Conservation (phyloP, 1,140 invertebrate species). For the Nixonia krombeini region DNA sequence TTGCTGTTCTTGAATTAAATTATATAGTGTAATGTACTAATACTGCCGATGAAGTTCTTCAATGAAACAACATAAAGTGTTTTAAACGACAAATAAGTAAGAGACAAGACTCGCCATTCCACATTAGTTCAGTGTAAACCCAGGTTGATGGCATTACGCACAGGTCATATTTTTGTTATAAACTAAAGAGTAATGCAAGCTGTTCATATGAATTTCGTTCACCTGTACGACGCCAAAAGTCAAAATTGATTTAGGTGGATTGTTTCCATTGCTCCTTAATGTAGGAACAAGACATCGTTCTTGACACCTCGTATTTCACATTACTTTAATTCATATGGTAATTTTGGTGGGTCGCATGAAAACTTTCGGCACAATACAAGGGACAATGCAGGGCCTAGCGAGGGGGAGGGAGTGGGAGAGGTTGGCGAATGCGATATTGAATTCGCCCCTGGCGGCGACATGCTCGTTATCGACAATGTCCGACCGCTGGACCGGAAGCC, state of each 20-base stretch:
- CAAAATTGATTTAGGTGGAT: too few species aligned
- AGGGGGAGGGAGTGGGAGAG: conserved; percentile 12
- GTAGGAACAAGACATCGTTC: conserved; percentile 20
- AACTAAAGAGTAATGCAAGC: too few species aligned
- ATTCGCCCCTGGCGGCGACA: conserved; percentile 57
- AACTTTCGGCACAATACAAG: conserved; percentile 67
- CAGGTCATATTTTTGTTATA: too few species aligned
- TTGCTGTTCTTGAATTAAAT: too few species aligned
- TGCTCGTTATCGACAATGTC: conserved; percentile 70
- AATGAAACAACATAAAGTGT: too few species aligned
- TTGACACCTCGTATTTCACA: conserved; percentile 62
- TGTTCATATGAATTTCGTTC: neutral
- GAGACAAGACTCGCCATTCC: too few species aligned
- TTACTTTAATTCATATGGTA: conserved; percentile 72
- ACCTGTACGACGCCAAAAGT: too few species aligned
- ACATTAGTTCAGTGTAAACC: too few species aligned
- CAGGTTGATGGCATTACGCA: too few species aligned
- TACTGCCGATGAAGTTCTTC: too few species aligned
- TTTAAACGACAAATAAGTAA: too few species aligned
- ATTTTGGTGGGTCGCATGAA: conserved; percentile 59
- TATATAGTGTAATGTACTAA: too few species aligned
- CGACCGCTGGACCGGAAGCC: conserved; percentile 67
- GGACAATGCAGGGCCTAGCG: conserved; percentile 54
- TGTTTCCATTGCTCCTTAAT: conserved; percentile 14
- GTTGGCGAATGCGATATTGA: conserved; percentile 65